A percentile compares a stretch with the other conserved stretches of the same genome.
phyloP scores from a whole-genome alignment of 1,140 invertebrate genomes.

The Cecropterus lyciades region DNA sequence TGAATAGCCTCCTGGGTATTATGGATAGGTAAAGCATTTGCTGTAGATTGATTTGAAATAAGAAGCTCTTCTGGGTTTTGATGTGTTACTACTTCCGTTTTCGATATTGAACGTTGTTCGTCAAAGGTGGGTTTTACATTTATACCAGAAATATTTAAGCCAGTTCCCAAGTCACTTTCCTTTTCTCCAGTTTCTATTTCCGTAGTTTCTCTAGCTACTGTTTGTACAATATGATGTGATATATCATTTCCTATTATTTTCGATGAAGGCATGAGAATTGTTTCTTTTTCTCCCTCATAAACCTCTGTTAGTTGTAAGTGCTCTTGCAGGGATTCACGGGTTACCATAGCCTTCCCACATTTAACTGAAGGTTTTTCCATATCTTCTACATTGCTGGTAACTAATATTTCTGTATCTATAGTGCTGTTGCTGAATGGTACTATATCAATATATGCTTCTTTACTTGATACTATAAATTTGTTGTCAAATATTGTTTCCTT shows the following conservation, averaged over 20 bases:
- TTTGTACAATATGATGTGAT: slow-evolving; percentile 44
- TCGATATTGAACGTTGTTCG: slow-evolving; percentile 55
- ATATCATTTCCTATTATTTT: slow-evolving; percentile 44
- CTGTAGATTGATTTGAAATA: slow-evolving; percentile 32
- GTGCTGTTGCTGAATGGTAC: slow-evolving; percentile 51
- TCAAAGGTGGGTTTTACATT: slow-evolving; percentile 43
- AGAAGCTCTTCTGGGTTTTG: slow-evolving; percentile 52
- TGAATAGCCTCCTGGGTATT: slow-evolving; percentile 54
- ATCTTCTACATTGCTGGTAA: slow-evolving; percentile 43
- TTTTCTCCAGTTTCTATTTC: slow-evolving; percentile 58
- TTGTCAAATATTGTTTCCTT: slow-evolving; percentile 56
- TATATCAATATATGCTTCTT: slow-evolving; percentile 52
- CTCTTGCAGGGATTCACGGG: slow-evolving; percentile 47
- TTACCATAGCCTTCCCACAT: slow-evolving; percentile 44
- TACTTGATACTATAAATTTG: slow-evolving; percentile 32
- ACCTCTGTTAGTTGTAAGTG: slow-evolving; percentile 56
- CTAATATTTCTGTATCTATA: slow-evolving; percentile 61
- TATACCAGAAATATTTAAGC: slow-evolving; percentile 24
- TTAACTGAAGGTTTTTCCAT: slow-evolving; percentile 39
- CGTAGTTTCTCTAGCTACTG: slow-evolving; percentile 50
- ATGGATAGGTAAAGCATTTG: slow-evolving; percentile 46
- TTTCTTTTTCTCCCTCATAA: slow-evolving; percentile 57
- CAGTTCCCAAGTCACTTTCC: slow-evolving; percentile 47
- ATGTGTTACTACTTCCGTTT: slow-evolving; percentile 53
- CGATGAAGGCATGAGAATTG: slow-evolving; percentile 34